Evolutionary conservation across 2,113 vertebrate species (phyloP).

Genomic region (Ceyx melanurus): DNA sequence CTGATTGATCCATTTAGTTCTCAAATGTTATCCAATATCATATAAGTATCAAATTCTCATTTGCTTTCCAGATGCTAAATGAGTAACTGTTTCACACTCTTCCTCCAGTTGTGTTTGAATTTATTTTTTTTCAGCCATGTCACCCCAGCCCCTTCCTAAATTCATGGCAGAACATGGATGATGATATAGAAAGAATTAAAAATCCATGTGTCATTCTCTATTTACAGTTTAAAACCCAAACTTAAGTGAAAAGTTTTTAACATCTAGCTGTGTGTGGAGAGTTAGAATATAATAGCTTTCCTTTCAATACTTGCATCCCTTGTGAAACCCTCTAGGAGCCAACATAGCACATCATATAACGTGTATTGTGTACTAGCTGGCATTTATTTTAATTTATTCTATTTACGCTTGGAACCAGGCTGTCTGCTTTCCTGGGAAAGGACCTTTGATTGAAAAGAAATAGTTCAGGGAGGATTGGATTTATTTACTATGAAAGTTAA

Average conservation of each 20-base stretch:
- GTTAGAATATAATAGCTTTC: not conserved
- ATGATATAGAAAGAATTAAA: not conserved
- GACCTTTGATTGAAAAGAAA: not conserved
- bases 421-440: not conserved
- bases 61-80: not conserved
- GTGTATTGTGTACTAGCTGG: not conserved
- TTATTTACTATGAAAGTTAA: not conserved
- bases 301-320: not conserved
- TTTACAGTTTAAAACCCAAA: not conserved
- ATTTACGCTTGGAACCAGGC: not conserved
- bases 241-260: not conserved
- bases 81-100: not conserved
- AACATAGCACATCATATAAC: not conserved
- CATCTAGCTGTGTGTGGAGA: not conserved
- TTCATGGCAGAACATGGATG: not conserved
- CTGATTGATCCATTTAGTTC: not conserved
- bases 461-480: not conserved
- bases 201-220: not conserved
- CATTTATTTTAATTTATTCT: not conserved
- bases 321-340: not conserved
- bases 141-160: not conserved
- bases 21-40: not conserved
- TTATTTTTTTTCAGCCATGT: not conserved
- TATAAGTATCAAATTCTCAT: not conserved
- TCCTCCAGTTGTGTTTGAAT: not conserved